Evolutionary conservation across 2,113 vertebrate species (phyloP).

Genomic region (Notothenia rossii): DNA sequence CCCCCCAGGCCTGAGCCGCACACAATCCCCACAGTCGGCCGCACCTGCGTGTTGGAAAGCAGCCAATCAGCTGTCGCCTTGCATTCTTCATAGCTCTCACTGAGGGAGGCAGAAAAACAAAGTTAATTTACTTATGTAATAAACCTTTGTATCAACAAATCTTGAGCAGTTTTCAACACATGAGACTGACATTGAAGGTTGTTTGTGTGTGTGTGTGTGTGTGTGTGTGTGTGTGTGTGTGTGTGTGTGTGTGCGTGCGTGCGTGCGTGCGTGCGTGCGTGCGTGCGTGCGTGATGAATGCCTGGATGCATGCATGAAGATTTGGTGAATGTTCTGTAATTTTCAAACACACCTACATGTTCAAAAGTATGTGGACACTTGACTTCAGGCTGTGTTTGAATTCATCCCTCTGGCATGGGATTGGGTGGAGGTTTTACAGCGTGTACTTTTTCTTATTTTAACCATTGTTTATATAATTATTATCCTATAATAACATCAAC

Average conservation of each 20-base stretch:
- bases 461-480: background rate
- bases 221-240: too few relatives aligned
- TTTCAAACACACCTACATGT: fast-evolving
- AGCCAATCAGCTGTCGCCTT: slow-evolving; percentile 87
- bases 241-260: too few relatives aligned
- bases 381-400: background rate
- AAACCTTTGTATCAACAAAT: background rate
- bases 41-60: slow-evolving; percentile 73
- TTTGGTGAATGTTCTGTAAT: too few relatives aligned
- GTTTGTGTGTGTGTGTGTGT: too few relatives aligned
- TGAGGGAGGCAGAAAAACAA: slow-evolving; percentile 34
- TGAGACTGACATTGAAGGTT: too few relatives aligned
- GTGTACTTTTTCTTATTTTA: background rate
- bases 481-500: too few relatives aligned
- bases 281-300: too few relatives aligned
- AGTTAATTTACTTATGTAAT: background rate
- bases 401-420: background rate
- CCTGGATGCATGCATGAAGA: too few relatives aligned
- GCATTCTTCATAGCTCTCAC: slow-evolving; percentile 85
- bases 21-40: slow-evolving; percentile 88
- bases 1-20: slow-evolving; percentile 91
- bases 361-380: background rate
- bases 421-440: fast-evolving
- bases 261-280: too few relatives aligned
- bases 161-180: background rate